These are phyloP conservation scores for Ceratoteleas bidentatus DNA, from an alignment of 1,140 invertebrate genomes.

Conservation along the genomic window DNA sequence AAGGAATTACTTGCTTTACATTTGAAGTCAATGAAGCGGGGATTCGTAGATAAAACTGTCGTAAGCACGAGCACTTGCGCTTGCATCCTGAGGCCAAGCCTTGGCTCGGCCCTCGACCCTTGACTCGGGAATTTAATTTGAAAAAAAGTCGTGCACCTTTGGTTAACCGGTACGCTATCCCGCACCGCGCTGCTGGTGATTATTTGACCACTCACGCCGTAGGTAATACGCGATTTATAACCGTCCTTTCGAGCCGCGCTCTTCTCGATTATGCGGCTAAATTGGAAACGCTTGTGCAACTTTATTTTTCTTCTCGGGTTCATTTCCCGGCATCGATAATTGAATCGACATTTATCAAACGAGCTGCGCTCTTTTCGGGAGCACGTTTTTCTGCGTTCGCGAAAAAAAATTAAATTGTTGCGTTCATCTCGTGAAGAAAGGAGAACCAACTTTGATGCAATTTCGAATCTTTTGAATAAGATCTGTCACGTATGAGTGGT, in stretches of 20 bases:
- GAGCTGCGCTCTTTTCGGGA: conserved; percentile 2
- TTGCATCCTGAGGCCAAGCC: conserved; percentile 53
- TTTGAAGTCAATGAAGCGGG: background rate
- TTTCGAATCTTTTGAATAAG: too few relatives aligned
- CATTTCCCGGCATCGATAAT: conserved; percentile 43
- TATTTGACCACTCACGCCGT: conserved; percentile 71
- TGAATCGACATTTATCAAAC: conserved; percentile 40
- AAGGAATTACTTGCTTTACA: conserved; percentile 4
- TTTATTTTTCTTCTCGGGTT: conserved; percentile 51
- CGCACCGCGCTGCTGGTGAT: conserved; percentile 64
- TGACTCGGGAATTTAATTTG: conserved; percentile 69
- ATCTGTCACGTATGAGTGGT: too few relatives aligned
- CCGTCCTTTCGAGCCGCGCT: conserved; percentile 52
- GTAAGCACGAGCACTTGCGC: conserved; percentile 39
- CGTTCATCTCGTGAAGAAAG: background rate
- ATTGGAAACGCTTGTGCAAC: conserved; percentile 61
- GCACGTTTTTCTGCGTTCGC: background rate
- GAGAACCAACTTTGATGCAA: background rate
- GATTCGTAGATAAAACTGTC: conserved; percentile 46
- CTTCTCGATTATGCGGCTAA: conserved; percentile 63
- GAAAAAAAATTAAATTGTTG: background rate
- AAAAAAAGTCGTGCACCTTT: conserved; percentile 69
- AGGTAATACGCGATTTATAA: conserved; percentile 70
- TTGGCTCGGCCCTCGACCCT: conserved; percentile 61
- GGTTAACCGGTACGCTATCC: conserved; percentile 56